phyloP scores from a whole-genome alignment of 2,113 vertebrate genomes.

The Rhodinocichla rosea region DNA sequence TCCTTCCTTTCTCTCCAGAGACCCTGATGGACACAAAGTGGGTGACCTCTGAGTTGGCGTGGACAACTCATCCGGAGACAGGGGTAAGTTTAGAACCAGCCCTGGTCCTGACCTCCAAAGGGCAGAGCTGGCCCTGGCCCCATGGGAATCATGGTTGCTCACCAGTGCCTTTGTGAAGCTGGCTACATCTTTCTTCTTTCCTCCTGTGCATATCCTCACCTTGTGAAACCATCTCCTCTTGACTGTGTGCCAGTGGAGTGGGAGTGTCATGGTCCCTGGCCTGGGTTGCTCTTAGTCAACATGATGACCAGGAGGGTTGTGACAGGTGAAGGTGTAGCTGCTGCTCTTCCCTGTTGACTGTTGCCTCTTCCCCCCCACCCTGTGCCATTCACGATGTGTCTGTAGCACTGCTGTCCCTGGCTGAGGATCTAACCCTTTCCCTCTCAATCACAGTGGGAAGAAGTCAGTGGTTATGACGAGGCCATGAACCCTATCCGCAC shows the following conservation, averaged over 20 bases:
- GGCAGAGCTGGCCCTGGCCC: not conserved
- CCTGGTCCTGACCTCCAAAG: not conserved
- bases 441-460: conserved; percentile 85
- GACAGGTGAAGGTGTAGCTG: not conserved
- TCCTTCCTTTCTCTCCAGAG: conserved; percentile 75
- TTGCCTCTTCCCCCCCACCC: not conserved
- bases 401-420: accelerated
- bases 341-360: not conserved
- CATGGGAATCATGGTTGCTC: not conserved
- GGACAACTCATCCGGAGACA: conserved; percentile 94
- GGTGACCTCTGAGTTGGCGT: conserved; percentile 95
- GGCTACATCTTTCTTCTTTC: not conserved
- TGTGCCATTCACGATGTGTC: accelerated
- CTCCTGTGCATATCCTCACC: not conserved
- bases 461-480: conserved; percentile 95
- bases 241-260: accelerated
- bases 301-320: conserved; percentile 11
- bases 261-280: not conserved
- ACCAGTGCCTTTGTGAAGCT: not conserved
- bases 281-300: conserved; percentile 2
- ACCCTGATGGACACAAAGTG: conserved; percentile 98
- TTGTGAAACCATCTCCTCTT: not conserved
- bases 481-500: conserved; percentile 97
- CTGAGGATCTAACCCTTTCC: not conserved
- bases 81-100: conserved; percentile 81